These are phyloP conservation scores for Columba livia DNA, from an alignment of 2,113 vertebrate genomes.

Conservation along the genomic window DNA sequence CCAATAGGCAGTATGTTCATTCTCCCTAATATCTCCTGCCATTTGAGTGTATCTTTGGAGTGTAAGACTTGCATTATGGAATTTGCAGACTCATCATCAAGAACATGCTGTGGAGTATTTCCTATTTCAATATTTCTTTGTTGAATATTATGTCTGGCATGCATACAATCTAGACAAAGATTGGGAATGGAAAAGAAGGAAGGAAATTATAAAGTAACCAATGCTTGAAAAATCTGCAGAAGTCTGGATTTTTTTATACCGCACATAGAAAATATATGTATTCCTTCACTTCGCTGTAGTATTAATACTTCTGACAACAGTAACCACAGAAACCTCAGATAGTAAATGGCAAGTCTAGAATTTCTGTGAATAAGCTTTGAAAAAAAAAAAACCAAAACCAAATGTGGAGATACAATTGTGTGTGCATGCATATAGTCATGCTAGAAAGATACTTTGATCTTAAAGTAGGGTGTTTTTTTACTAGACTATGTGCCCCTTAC, in stretches of 20 bases:
- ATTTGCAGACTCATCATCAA: conserved; percentile 24
- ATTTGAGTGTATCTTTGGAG: not conserved
- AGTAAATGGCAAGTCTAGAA: conserved; percentile 25
- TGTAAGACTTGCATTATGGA: not conserved
- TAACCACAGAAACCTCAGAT: conserved; percentile 38
- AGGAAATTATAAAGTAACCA: conserved; percentile 47
- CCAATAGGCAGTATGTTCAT: not conserved
- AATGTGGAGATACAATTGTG: not conserved
- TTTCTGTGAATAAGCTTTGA: not conserved
- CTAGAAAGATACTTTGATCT: not conserved
- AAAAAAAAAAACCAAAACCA: not conserved
- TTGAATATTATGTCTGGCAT: conserved; percentile 50
- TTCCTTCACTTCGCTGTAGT: not conserved
- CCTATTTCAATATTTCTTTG: conserved; percentile 20
- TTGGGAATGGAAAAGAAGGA: not conserved
- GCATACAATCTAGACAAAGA: conserved; percentile 13
- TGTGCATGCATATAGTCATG: not conserved
- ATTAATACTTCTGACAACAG: not conserved
- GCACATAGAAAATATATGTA: not conserved
- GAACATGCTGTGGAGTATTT: not conserved
- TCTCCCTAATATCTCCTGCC: not conserved
- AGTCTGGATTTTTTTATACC: conserved; percentile 41
- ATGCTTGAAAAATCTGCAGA: conserved; percentile 31
- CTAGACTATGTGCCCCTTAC: not conserved
- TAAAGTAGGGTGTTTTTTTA: fast-evolving